A percentile compares a stretch with the other conserved stretches of the same genome.
Evolutionary conservation across 1,140 invertebrate species (phyloP).

Genomic region (Gonatopus flavifemur): DNA sequence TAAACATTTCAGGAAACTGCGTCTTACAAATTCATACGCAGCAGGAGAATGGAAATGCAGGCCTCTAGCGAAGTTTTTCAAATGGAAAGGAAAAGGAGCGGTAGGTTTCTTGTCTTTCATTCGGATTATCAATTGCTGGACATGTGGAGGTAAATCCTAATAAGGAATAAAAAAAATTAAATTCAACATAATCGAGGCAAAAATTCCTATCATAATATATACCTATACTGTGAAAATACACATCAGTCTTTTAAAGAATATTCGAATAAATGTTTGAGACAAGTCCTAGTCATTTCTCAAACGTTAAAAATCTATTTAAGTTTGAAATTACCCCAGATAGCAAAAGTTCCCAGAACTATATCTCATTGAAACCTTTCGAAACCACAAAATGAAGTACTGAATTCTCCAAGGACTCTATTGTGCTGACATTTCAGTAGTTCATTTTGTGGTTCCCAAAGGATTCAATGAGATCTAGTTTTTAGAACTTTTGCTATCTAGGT

Average conservation of each 20-base stretch:
- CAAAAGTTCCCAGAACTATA: too few relatives aligned
- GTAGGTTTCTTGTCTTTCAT: constrained; percentile 4
- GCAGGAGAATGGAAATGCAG: constrained; percentile 4
- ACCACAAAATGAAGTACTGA: too few relatives aligned
- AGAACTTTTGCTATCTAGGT: too few relatives aligned
- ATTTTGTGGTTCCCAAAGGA: too few relatives aligned
- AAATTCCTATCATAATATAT: background rate
- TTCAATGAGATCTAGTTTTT: too few relatives aligned
- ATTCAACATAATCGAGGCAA: background rate
- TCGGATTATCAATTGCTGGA: too few relatives aligned
- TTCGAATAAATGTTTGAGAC: background rate
- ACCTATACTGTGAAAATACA: background rate
- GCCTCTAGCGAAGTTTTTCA: constrained; percentile 6
- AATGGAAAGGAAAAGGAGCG: background rate
- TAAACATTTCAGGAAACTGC: constrained; percentile 6
- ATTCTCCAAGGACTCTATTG: too few relatives aligned
- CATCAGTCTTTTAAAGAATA: background rate
- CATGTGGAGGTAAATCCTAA: constrained; percentile 11
- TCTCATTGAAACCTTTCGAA: too few relatives aligned
- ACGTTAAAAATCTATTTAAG: too few relatives aligned
- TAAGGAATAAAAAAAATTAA: background rate
- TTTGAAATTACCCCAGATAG: too few relatives aligned
- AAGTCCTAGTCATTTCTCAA: background rate
- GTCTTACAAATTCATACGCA: constrained; percentile 6
- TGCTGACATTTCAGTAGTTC: too few relatives aligned